Base-by-base conservation (phyloP, 2,113 vertebrate genomes). In the Parotia lawesii region DNA sequence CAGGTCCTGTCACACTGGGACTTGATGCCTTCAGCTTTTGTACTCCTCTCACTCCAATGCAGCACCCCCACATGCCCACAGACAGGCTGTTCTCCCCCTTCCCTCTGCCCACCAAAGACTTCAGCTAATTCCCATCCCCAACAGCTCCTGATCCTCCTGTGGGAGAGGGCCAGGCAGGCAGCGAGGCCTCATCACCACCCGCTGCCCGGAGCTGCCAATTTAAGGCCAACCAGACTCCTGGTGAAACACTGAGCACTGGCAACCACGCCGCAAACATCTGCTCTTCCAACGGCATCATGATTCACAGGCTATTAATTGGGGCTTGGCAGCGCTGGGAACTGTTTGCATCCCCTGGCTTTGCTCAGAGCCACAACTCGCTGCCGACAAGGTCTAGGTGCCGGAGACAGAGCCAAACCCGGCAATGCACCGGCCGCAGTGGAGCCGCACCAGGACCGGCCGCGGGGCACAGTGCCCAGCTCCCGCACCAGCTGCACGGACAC, bases 291-390 rank as follows among this genome's bases (percentile, higher is more conserved):
- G 7, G 91, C 88, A 80, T n/a, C 61, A 3, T 92, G 96, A 95
- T 95, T 95, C 95, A 95, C 91, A 50, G 93, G 89, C 81, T 83
- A 88, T 94, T 96, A 91, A 94, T 80, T 90, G 90, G 83, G 94
- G 71, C 72, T 95, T 95, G 95, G 96, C 96, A 96, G 89, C 23
- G 0, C 61, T 13, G 61, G 81, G 80, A 78, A 42, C 73, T 72
- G 91, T 96, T 96, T 94, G 80, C 91, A 92, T 87, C 93, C 93
- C 73, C 89, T 89, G 93, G 93, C 93, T 78, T 67, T 6, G 17
- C 90, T 91, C 87, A 61, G 93, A 96, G 95, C 92, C 95, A 95
- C 96, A 96, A 90, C 96, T 93, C 20, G 9, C 89, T 72, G 89
- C 89, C 1, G 86, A 71, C 5, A 5, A 44, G 90, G 44, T 29